Percentiles rank a stretch among this genome's conserved stretches.
Conservation (phyloP, 2,113 vertebrate genomes). For the Peromyscus californicus region DNA sequence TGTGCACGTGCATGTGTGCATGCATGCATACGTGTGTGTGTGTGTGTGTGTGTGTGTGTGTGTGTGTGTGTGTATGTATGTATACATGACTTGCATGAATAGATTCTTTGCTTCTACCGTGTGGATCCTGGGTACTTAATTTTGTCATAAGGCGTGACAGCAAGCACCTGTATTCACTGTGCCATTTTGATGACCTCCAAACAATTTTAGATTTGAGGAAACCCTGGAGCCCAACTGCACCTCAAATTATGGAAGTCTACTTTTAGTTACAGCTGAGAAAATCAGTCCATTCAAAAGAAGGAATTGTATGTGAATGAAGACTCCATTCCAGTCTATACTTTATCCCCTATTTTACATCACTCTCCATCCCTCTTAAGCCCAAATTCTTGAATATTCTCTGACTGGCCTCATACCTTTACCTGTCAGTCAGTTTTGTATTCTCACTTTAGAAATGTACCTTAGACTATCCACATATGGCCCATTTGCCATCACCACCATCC, state of each 20-base stretch:
- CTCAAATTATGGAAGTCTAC: not conserved
- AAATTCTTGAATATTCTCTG: not conserved
- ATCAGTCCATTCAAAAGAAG: not conserved
- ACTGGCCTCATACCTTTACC: not conserved
- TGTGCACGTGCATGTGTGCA: not conserved
- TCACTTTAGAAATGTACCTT: not conserved
- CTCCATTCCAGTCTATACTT: not conserved
- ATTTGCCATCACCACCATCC: not conserved
- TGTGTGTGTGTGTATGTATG: not conserved
- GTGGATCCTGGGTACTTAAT: not conserved
- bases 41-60: not conserved
- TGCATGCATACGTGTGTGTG: no score
- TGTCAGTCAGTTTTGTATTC: not conserved
- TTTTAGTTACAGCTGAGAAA: conserved; percentile 2
- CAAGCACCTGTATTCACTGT: not conserved
- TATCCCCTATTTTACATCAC: not conserved
- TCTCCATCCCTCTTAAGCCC: not conserved
- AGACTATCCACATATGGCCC: not conserved
- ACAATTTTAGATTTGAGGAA: not conserved
- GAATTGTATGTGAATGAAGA: not conserved
- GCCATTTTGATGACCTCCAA: not conserved
- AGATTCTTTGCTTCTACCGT: not conserved
- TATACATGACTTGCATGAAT: not conserved
- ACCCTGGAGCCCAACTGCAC: not conserved
- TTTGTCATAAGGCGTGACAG: not conserved